phyloP scores from a whole-genome alignment of 1,140 invertebrate species.

The Doryteuthis pealeii region DNA sequence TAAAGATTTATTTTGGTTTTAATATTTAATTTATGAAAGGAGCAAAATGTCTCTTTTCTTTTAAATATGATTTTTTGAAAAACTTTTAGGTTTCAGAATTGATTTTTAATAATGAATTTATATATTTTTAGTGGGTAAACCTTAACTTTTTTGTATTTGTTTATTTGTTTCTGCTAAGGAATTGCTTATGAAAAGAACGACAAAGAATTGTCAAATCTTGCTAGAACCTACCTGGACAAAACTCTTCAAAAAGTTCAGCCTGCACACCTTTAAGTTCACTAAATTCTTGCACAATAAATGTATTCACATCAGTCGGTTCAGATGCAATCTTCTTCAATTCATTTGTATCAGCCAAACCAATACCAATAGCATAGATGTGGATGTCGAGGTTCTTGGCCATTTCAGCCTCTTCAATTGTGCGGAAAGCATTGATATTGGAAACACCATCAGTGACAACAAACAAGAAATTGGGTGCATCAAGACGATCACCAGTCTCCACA shows the following conservation, averaged over 20 bases:
- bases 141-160: too few species aligned
- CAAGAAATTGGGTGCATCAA: slow-evolving; percentile 31
- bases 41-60: too few species aligned
- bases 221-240: slow-evolving; percentile 19
- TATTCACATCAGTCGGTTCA: slow-evolving; percentile 26
- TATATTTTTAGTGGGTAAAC: too few species aligned
- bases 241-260: slow-evolving; percentile 27
- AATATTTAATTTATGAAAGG: too few species aligned
- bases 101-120: too few species aligned
- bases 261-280: slow-evolving; percentile 27
- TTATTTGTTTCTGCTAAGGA: too few species aligned
- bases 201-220: neutral
- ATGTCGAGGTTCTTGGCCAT: slow-evolving; percentile 23
- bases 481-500: slow-evolving; percentile 25
- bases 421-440: slow-evolving; percentile 38
- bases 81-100: too few species aligned
- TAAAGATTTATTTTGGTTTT: too few species aligned
- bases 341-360: slow-evolving; percentile 29
- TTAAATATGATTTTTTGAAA: too few species aligned
- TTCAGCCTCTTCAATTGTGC: slow-evolving; percentile 36
- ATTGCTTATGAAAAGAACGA: too few species aligned
- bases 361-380: slow-evolving; percentile 40
- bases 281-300: slow-evolving; percentile 29
- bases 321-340: slow-evolving; percentile 35
- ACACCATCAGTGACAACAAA: slow-evolving; percentile 41